Conservation (phyloP, 2,888 invertebrate genomes). For the Teinopalpus imperialis region DNA sequence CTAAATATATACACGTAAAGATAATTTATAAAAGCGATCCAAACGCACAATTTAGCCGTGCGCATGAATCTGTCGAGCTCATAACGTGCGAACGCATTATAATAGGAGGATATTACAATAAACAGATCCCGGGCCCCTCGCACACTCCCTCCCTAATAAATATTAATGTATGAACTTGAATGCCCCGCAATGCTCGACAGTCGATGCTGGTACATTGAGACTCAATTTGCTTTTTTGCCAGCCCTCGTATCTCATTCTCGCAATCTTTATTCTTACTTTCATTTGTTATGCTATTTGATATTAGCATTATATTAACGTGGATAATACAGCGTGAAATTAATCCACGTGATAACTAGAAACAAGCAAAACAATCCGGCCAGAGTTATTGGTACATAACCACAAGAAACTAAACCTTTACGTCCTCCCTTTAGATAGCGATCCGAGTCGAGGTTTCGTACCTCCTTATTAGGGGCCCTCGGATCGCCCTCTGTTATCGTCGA, state of each 20-base stretch:
- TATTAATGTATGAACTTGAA: constrained; percentile 79
- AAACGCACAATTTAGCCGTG: constrained; percentile 31
- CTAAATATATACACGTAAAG: too few species aligned
- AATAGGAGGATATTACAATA: constrained; percentile 81
- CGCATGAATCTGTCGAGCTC: constrained; percentile 58
- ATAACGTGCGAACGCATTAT: constrained; percentile 79
- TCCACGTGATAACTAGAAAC: background rate
- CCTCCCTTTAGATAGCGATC: too few species aligned
- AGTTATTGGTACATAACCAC: too few species aligned
- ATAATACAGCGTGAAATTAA: constrained; percentile 7
- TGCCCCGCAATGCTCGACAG: constrained; percentile 57
- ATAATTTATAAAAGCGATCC: background rate
- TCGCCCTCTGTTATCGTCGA: too few species aligned
- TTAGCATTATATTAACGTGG: constrained; percentile 24
- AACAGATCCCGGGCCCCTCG: constrained; percentile 74
- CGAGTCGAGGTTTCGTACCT: too few species aligned
- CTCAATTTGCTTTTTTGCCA: constrained; percentile 69
- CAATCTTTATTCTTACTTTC: constrained; percentile 36
- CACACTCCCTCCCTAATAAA: constrained; percentile 70
- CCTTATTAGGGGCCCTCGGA: too few species aligned
- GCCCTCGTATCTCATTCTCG: constrained; percentile 35
- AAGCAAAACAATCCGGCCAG: too few species aligned
- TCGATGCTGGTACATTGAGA: constrained; percentile 80
- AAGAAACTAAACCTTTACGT: too few species aligned
- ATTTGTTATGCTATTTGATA: constrained; percentile 23